Evolutionary conservation across 2,797 vertebrate species (phyloP).

Genomic region (Ptychobarbus kaznakovi): DNA sequence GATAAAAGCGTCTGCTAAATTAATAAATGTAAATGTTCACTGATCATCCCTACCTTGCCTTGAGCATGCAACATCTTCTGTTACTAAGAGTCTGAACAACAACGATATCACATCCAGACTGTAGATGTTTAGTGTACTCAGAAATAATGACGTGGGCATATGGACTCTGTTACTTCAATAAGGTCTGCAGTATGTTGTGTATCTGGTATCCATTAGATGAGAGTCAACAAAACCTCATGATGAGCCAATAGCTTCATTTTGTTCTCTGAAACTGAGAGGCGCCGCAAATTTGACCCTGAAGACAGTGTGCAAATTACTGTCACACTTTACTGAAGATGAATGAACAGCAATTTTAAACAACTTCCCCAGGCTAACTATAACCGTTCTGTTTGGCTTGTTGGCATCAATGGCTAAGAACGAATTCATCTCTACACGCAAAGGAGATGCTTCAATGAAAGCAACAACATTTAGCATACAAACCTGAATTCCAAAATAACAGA

Average conservation of each 20-base stretch:
- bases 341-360: conserved; percentile 72
- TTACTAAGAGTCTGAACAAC: not conserved
- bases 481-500: conserved; percentile 2
- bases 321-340: conserved; percentile 72
- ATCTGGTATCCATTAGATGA: conserved; percentile 81
- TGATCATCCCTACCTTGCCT: not conserved
- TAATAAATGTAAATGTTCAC: not conserved
- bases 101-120: conserved; percentile 31
- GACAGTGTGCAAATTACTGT: conserved; percentile 81
- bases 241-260: conserved; percentile 75
- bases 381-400: conserved; percentile 24
- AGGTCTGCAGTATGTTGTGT: conserved; percentile 65
- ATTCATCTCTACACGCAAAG: conserved; percentile 7
- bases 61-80: not conserved
- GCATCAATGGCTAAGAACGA: conserved; percentile 11
- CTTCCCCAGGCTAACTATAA: conserved; percentile 50
- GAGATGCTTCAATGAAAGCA: conserved; percentile 7
- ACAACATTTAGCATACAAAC: not conserved
- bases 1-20: too few relatives aligned
- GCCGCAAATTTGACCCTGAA: conserved; percentile 77
- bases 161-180: conserved; percentile 67
- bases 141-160: conserved; percentile 60
- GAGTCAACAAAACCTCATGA: conserved; percentile 69
- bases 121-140: conserved; percentile 1
- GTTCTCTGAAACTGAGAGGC: conserved; percentile 73